Conservation (phyloP, 2,888 invertebrate genomes). For the Isoperla grammatica region DNA sequence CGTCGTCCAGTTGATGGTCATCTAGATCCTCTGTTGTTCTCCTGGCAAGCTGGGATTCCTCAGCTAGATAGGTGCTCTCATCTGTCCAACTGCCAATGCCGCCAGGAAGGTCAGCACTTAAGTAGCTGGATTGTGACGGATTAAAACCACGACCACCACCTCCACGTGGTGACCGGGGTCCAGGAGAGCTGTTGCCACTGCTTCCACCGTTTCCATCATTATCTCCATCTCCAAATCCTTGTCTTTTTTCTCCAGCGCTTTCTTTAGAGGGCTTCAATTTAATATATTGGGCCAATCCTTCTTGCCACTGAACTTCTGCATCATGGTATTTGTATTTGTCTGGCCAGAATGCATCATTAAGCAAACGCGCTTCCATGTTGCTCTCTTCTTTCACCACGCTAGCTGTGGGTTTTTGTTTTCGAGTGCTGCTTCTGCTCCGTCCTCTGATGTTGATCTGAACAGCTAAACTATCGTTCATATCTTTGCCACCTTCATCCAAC, state of each 20-base stretch:
- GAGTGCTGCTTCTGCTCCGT: not conserved
- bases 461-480: no score
- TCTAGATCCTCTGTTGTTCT: conserved; percentile 33
- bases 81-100: conserved; percentile 78
- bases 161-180: conserved; percentile 17
- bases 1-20: conserved; percentile 24
- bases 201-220: conserved; percentile 28
- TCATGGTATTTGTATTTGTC: conserved; percentile 31
- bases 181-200: conserved; percentile 26
- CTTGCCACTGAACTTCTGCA: conserved; percentile 54
- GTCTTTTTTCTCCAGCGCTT: not conserved
- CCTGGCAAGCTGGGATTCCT: conserved; percentile 29
- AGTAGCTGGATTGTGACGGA: conserved; percentile 49
- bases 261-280: not conserved
- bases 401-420: not conserved
- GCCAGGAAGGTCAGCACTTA: conserved; percentile 69
- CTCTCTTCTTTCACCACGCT: not conserved
- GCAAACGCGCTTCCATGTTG: not conserved
- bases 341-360: conserved; percentile 25
- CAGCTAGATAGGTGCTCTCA: conserved; percentile 65
- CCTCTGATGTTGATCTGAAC: no score
- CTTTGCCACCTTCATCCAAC: no score
- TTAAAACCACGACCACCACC: conserved; percentile 39
- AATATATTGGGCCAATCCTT: conserved; percentile 47
- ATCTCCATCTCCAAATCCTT: conserved; percentile 49